Evolutionary conservation across 2,113 vertebrate genomes (phyloP), one percentile per base, ranked within the genome.

Genomic region (Rhea americana): DNA sequence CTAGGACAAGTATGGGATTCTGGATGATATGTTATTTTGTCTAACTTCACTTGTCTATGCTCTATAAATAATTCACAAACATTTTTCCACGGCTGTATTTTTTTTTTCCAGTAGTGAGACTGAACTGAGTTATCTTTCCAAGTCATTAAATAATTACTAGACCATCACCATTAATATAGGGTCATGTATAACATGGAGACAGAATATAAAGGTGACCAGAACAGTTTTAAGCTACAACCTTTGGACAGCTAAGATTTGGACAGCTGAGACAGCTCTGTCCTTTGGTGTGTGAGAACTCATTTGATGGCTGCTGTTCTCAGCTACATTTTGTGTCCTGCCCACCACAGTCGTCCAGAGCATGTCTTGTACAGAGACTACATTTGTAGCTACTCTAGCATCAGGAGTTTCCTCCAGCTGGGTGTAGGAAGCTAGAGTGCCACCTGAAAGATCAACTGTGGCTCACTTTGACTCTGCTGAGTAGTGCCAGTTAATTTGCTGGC

Each of bases 161-260:
- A 35, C 8, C n/a, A 11, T 48, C 22, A 12, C 6, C 26, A 4
- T 62, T 62, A 30, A 13, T 4, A 16, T 8, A 8, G 39, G 20
- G 37, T 28, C 26, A 5, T 7, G 12, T 14, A 4, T 7, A 8
- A 24, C 11, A 15, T 4, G 12, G 7, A 10, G 5, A 4, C 19
- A 28, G 43, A 19, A 20, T 30, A 35, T 22, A 16, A 30, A 56
- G 30, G 59, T 6, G 35, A 28, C 30, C 51, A 43, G 43, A 28
- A 28, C 11, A 11, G 32, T 13, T 63, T 11, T 71, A 26, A 79
- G 56, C 47, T 37, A 3, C 28, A 28, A n/a, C 28, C 43, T 50
- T 65, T 18, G 62, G 24, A 9, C 14, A 43, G 30, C 43, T 45
- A 2, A 16, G 7, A 26, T 12, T 53, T 51, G 17, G 9, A 19